Evolutionary conservation across 2,797 vertebrate genomes (phyloP), one percentile per base, ranked within the genome.

Genomic region (Ctenopoma kingsleyae): DNA sequence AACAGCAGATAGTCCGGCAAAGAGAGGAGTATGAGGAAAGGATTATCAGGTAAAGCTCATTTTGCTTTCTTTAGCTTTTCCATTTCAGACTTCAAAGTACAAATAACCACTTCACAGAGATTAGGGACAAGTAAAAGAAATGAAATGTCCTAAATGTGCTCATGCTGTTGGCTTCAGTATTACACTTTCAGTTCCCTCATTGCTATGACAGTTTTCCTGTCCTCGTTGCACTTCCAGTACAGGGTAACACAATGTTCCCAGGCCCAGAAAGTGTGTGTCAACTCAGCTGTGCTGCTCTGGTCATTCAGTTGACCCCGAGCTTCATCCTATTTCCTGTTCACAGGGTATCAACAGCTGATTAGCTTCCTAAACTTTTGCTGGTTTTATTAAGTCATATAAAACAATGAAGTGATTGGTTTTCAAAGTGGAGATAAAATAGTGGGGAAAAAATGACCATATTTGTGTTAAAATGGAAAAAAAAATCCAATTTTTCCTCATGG

Each of bases 1-100:
- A 92, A 57, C 93, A 94, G 82, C 91, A 94, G 76, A 92, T 94
- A 36, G 54, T 76, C 43, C 80, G 84, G 23, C 93, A 94, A 82
- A 84, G 90, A 69, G 89, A 91, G 30, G 90, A 90, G 65, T 94
- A 94, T 2, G 93, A 93, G 64, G 74, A 73, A 8, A 85, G 85
- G 20, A 91, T 94, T 62, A 76, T 78, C 78, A 91, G 93, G 93
- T 94, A 83, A 41, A 7, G 32, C 32, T 25, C 1, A 6, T 5
- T 60, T 22, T n/a, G 4, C 15, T 67, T 55, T 22, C 25, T 72
- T 12, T 58, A 25, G 5, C 19, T 22, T 67, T 57, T 55, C 9
- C 51, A 48, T 46, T 75, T 43, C 2, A 23, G 40, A 60, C 6
- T 7, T 17, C 25, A 44, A 40, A 47, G 32, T 9, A 13, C 11